Evolutionary conservation across 2,113 vertebrate species (phyloP), one percentile per base, ranked within the genome.

Genomic region (Stegastes partitus): DNA sequence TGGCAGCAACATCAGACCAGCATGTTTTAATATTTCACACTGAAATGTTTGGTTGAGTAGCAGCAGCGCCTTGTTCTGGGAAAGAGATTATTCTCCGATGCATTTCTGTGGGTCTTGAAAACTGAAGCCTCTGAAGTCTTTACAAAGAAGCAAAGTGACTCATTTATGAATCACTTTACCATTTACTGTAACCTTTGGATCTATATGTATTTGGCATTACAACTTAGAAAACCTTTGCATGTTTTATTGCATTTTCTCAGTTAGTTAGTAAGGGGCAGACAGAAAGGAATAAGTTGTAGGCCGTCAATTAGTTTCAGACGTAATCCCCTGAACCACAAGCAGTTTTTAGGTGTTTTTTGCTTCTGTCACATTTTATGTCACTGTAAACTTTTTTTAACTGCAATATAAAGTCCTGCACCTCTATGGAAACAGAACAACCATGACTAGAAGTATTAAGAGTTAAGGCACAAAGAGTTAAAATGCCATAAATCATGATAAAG

Each of bases 31-130:
- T 64, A 34, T 74, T 53, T 62, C 28, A 59, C 59, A 23, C 2
- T 68, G 18, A 31, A 57, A 25, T 67, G 47, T 16, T 83, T 59
- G 31, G 50, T 57, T 69, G 39, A 63, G 61, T 77, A 55, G 55
- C 42, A 63, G 23, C 49, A 51, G 49, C 1, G 61, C 34, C 15
- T 56, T 50, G 28, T 26, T 63, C 63, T 47, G 5, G 15, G 22
- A n/a, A 16, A 7, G 5, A 1, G 2, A 1, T 31, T 25, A 18
- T 64, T 71, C 37, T 47, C 56, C 5, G 31, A 14, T 28, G 56
- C 31, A 31, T 31, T 31, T 31, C 31, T 31, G 39, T 42, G 10
- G 39, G 11, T 49, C 19, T 26, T 57, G 18, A 50, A 42, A 64
- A 45, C 6, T 55, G 19, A 18, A 61, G 21, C 18, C 1, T 22